phyloP scores from a whole-genome alignment of 2,113 vertebrate species.

The Oreochromis tanganicae region DNA sequence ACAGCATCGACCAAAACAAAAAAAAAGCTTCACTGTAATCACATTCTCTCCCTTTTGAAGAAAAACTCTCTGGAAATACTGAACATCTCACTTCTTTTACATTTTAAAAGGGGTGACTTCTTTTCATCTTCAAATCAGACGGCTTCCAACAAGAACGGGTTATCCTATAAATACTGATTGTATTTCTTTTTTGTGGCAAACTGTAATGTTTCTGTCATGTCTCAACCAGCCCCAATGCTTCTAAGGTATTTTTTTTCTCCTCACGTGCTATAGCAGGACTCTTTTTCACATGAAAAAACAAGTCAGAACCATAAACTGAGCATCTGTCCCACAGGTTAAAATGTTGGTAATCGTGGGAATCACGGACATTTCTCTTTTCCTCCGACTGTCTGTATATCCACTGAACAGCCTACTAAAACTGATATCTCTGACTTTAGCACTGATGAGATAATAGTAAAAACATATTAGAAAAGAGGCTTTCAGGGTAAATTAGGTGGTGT shows the following conservation, averaged over 20 bases:
- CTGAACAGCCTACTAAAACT: rapidly evolving
- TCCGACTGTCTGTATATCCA: background rate
- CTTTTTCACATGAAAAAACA: background rate
- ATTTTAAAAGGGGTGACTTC: background rate
- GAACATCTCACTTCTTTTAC: background rate
- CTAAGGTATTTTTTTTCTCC: background rate
- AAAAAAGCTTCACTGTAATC: background rate
- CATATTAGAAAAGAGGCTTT: background rate
- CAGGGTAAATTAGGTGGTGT: background rate
- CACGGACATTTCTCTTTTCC: background rate
- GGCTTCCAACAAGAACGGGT: background rate
- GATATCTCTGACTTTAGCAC: background rate
- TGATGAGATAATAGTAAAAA: background rate
- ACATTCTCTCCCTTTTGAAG: background rate
- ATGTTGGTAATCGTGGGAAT: background rate
- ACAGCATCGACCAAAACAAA: background rate
- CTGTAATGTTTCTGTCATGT: background rate
- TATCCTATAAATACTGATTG: background rate
- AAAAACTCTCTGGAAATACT: background rate
- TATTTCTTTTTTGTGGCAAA: background rate
- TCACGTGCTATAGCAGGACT: background rate
- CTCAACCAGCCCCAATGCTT: background rate
- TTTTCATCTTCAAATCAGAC: background rate
- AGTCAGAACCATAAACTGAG: background rate
- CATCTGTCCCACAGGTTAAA: background rate